A percentile compares a stretch with the other conserved stretches of the same genome.
phyloP scores from a whole-genome alignment of 2,113 vertebrate species.

The Oryzias woworae region DNA sequence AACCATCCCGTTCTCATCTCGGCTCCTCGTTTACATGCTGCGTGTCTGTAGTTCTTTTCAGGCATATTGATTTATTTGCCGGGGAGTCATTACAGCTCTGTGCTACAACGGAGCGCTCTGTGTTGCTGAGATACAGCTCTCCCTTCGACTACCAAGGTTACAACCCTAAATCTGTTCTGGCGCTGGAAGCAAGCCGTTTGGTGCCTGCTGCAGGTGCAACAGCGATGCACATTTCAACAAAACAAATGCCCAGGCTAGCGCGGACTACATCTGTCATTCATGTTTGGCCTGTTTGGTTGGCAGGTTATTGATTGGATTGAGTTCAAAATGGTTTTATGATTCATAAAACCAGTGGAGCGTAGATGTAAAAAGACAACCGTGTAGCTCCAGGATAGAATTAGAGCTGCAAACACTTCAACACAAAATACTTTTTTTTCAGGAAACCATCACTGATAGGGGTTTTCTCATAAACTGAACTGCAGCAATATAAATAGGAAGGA shows the following conservation, averaged over 20 bases:
- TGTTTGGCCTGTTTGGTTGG: no score
- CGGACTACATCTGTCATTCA: no score
- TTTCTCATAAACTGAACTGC: no score
- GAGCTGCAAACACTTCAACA: no score
- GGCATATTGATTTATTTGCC: slow-evolving; percentile 59
- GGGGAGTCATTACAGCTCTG: slow-evolving; percentile 36
- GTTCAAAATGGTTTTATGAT: no score
- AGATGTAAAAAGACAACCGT: no score
- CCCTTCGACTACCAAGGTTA: slow-evolving; percentile 30
- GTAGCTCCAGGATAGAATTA: no score
- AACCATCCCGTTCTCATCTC: slow-evolving; percentile 18
- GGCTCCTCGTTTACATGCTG: slow-evolving; percentile 36
- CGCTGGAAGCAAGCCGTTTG: neutral
- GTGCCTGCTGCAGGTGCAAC: neutral
- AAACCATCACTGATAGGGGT: no score
- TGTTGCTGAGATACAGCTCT: slow-evolving; percentile 42
- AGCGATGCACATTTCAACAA: neutral
- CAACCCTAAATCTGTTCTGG: slow-evolving; percentile 11
- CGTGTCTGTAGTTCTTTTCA: slow-evolving; percentile 42
- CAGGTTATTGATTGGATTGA: no score
- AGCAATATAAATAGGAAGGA: no score
- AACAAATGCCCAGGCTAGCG: neutral
- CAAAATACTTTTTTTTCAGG: no score
- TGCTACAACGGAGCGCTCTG: slow-evolving; percentile 28
- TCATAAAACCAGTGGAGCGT: no score